Evolutionary conservation across 2,888 invertebrate species (phyloP).

Genomic region (Alsophila aescularia): DNA sequence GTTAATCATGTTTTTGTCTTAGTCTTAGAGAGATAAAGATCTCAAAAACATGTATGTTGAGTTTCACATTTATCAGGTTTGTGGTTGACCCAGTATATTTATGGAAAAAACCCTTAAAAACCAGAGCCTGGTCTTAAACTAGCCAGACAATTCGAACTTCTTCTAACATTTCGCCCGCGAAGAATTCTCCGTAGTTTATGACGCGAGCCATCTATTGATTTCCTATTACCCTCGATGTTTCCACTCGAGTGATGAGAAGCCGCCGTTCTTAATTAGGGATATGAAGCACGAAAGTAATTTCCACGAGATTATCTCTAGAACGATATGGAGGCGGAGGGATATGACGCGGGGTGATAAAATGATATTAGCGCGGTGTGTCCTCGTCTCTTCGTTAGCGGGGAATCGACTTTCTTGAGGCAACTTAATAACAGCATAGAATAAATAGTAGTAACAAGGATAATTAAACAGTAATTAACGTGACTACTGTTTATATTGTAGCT

Average conservation of each 20-base stretch:
- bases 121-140: too few relatives aligned
- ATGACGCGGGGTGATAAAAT: slow-evolving; percentile 25
- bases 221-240: slow-evolving; percentile 60
- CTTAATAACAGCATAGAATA: slow-evolving; percentile 2
- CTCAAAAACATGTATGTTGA: too few relatives aligned
- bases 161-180: slow-evolving; percentile 44
- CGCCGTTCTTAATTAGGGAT: slow-evolving; percentile 71
- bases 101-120: too few relatives aligned
- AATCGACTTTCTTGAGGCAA: slow-evolving; percentile 19
- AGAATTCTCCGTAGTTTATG: slow-evolving; percentile 57
- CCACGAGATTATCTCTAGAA: slow-evolving; percentile 53
- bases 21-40: too few relatives aligned
- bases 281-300: slow-evolving; percentile 75
- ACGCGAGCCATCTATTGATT: slow-evolving; percentile 59
- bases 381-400: slow-evolving; percentile 15
- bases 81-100: too few relatives aligned
- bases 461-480: neutral
- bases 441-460: too few relatives aligned
- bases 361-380: slow-evolving; percentile 22
- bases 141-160: too few relatives aligned
- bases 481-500: neutral
- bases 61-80: too few relatives aligned
- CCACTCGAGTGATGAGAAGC: slow-evolving; percentile 53
- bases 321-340: slow-evolving; percentile 34
- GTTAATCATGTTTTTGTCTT: too few relatives aligned